Conservation (phyloP, 2,888 invertebrate species). For the Nasonia oneida region DNA sequence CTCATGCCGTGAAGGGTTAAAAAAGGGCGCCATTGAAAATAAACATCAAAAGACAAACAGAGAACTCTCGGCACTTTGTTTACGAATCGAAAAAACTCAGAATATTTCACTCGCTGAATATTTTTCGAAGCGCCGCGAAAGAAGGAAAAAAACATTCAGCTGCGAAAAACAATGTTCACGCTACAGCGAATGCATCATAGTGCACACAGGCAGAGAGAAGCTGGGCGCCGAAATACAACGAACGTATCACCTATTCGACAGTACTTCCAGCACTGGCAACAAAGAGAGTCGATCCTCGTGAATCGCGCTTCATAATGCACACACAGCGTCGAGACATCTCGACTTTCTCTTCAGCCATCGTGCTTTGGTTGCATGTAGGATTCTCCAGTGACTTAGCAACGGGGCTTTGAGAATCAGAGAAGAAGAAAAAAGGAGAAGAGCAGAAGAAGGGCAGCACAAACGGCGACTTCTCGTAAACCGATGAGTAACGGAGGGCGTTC, state of each 20-base stretch:
- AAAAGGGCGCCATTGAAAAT: no score
- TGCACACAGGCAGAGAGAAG: background rate
- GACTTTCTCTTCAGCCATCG: background rate
- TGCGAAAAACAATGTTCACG: background rate
- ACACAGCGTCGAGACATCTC: background rate
- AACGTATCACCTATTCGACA: background rate
- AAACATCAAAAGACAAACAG: no score
- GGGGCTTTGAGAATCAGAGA: background rate
- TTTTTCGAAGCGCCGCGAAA: background rate
- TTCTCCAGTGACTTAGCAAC: background rate
- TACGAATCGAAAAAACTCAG: no score
- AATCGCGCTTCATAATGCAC: conserved; percentile 8
- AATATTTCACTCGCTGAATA: no score
- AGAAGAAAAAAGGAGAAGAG: background rate
- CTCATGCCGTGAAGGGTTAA: no score
- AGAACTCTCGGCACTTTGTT: no score
- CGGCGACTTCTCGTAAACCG: no score
- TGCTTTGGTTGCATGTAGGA: background rate
- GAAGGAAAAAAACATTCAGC: background rate
- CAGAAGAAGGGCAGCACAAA: background rate
- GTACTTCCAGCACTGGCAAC: background rate
- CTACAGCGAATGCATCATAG: background rate
- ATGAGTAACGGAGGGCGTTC: no score
- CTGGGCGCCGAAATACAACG: background rate
- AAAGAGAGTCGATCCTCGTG: background rate